phyloP scores from a whole-genome alignment of 2,113 vertebrate species.

The Oceanites oceanicus region DNA sequence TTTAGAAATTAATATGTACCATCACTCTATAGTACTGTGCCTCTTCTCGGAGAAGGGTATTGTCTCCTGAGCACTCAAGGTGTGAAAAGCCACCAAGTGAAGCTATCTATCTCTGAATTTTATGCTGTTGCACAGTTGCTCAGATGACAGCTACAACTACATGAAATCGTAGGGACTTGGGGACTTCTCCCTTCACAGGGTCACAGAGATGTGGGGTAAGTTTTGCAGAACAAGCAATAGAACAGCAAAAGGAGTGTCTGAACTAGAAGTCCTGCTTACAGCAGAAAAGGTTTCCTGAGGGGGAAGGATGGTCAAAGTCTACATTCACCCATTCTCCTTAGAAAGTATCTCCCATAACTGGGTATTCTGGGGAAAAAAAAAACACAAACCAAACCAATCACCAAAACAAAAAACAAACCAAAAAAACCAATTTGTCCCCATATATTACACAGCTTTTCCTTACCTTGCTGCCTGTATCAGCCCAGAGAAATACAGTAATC shows the following conservation, averaged over 20 bases:
- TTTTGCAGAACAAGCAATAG: background rate
- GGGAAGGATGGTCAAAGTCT: background rate
- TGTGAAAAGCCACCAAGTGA: constrained; percentile 56
- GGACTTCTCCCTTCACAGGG: background rate
- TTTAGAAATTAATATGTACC: constrained; percentile 70
- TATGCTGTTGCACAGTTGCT: constrained; percentile 55
- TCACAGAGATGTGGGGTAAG: background rate
- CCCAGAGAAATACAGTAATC: background rate
- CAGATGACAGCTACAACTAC: background rate
- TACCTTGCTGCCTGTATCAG: background rate
- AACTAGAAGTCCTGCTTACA: background rate
- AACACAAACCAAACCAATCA: no score
- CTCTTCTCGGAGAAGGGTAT: constrained; percentile 43
- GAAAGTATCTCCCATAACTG: background rate
- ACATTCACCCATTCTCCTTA: background rate
- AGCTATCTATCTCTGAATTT: constrained; percentile 55
- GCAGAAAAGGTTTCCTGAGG: background rate
- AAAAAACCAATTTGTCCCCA: background rate
- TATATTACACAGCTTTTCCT: background rate
- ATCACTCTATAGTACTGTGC: background rate
- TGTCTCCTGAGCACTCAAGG: constrained; percentile 63
- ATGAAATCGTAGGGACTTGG: background rate
- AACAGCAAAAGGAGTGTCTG: background rate
- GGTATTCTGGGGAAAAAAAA: background rate
- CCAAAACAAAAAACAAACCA: no score